Base-by-base conservation (phyloP, 2,797 vertebrate species). In the Heteromormyrus szaboi region DNA sequence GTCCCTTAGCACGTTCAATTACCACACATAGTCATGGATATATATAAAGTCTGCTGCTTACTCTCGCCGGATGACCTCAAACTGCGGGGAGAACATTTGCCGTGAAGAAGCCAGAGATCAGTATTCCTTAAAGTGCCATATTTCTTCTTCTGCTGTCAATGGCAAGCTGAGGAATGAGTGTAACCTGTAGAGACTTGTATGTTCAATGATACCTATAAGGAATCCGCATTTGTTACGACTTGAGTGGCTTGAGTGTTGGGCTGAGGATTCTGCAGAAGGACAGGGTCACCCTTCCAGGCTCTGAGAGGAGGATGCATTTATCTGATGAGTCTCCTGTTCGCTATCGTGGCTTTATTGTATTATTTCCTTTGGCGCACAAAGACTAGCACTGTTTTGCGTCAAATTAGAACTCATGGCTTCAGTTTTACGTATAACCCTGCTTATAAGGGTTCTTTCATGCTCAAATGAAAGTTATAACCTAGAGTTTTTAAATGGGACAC, bases 11-110 rank as follows among this genome's bases (percentile, higher is more conserved):
- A 48, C n/a, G 7, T 84, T 84, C 44, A 84, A 51, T 48, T 29
- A 84, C 65, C 65, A 72, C 65, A 72, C 65, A 72, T 72, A 79
- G 72, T 79, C 29, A 79, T 46, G 72, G 72, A 79, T 44, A 79
- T 44, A 72, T 72, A 72, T 72, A 72, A 44, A 79, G 37, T 79
- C 17, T 79, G 72, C 72, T 41, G 72, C 33, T 41, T 41, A 76
- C 37, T 37, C 14, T 19, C 14, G 14, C 4, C 25, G 3, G 33
- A 37, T 7, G 41, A 4, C 68, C 33, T 79, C 72, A 79, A 6
- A 44, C 17, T 79, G 72, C 0, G 7, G 37, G 17, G 37, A 76
- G 37, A 37, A 19, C 33, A 44, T 41, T 79, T 44, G 17, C 6
- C 17, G 37, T 6, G 37, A 79, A 9, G 17, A n/a, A 79, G 33